phyloP scores from a whole-genome alignment of 2,888 invertebrate species.

The Amphipoea lucens region DNA sequence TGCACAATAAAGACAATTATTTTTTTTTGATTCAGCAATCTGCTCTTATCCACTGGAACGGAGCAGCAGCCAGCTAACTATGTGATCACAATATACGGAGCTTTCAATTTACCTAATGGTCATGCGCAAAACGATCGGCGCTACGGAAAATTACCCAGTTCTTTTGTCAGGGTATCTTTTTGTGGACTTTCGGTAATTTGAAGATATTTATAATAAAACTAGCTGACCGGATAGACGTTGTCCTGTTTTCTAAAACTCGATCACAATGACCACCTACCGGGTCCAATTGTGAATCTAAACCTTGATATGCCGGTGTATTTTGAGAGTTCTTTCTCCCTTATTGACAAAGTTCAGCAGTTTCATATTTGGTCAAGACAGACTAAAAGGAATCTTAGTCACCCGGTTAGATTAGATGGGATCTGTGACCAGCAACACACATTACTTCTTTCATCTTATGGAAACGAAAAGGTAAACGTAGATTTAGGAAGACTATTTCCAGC shows the following conservation, averaged over 20 bases:
- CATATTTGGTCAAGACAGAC: neutral
- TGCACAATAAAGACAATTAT: neutral
- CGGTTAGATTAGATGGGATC: neutral
- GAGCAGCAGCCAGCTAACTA: conserved; percentile 90
- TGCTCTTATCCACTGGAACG: conserved; percentile 91
- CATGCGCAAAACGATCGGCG: conserved; percentile 70
- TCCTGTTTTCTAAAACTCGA: neutral
- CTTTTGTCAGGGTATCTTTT: conserved; percentile 80
- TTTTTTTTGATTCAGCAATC: conserved; percentile 88
- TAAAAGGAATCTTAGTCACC: neutral
- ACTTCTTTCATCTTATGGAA: neutral
- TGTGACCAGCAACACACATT: neutral
- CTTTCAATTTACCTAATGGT: conserved; percentile 80
- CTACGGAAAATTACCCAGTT: conserved; percentile 76
- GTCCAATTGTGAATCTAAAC: neutral
- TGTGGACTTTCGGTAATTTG: conserved; percentile 79
- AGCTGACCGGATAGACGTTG: neutral
- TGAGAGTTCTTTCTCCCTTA: neutral
- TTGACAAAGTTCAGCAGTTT: no score
- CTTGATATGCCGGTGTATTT: neutral
- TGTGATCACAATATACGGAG: conserved; percentile 89
- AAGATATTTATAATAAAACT: neutral
- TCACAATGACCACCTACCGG: neutral
- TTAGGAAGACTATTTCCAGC: no score
- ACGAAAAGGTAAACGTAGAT: neutral